phyloP scores from a whole-genome alignment of 2,797 vertebrate species.

The Gobio occitaniae region DNA sequence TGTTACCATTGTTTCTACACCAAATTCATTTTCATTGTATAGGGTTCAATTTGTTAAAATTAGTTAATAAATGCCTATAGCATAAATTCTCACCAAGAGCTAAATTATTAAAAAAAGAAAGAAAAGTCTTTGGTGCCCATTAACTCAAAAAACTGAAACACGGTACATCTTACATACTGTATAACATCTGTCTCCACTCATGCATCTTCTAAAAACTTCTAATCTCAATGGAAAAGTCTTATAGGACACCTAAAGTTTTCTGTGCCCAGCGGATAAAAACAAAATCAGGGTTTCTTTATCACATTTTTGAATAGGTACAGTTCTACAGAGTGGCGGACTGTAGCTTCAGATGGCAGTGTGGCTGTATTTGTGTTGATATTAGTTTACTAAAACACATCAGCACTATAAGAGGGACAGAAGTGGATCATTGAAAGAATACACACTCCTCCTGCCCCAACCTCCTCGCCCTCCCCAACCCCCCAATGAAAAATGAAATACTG shows the following conservation, averaged over 20 bases:
- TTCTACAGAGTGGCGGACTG: background rate
- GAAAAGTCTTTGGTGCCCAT: background rate
- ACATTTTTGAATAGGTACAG: background rate
- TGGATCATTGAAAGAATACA: conserved; percentile 64
- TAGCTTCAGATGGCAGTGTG: background rate
- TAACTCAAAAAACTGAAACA: background rate
- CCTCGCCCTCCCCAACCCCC: conserved; percentile 53
- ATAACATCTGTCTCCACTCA: background rate
- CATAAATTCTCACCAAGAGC: too few species aligned
- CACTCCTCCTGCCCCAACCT: conserved; percentile 57
- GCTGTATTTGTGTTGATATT: conserved; percentile 52
- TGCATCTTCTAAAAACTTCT: background rate
- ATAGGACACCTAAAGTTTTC: background rate
- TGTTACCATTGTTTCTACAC: background rate
- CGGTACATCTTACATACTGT: background rate
- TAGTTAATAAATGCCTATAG: background rate
- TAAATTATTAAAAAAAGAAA: background rate
- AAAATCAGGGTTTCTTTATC: background rate
- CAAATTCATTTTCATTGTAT: background rate
- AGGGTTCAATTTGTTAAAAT: background rate
- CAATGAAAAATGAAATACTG: conserved; percentile 64
- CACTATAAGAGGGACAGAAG: conserved; percentile 60
- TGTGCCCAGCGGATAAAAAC: background rate
- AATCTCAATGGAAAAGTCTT: conserved; percentile 1
- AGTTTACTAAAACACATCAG: conserved; percentile 70